Evolutionary conservation across 2,888 invertebrate species (phyloP).

Genomic region (Agrotis ipsilon): DNA sequence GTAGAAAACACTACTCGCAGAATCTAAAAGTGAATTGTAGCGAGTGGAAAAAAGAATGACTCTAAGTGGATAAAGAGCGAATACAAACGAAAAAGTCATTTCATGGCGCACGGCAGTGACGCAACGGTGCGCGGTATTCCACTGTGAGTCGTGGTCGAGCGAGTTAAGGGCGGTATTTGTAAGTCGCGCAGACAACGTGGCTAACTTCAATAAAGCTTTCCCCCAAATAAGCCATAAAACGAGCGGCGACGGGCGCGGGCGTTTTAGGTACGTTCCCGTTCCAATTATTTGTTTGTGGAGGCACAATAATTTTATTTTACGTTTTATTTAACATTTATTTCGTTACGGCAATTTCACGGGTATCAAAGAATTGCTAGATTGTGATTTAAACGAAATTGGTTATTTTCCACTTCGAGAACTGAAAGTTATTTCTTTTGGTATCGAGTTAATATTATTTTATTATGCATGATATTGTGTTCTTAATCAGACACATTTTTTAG

Average conservation of each 20-base stretch:
- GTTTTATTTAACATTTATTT: conserved; percentile 91
- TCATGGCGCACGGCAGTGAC: conserved; percentile 88
- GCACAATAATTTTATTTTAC: conserved; percentile 91
- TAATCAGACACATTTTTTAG: conserved; percentile 77
- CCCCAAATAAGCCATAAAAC: conserved; percentile 91
- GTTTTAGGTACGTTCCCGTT: conserved; percentile 84
- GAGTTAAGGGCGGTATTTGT: conserved; percentile 80
- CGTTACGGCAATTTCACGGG: conserved; percentile 91
- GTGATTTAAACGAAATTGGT: conserved; percentile 90
- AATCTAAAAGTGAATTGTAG: conserved; percentile 91
- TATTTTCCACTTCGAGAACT: conserved; percentile 89
- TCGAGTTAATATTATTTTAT: conserved; percentile 88
- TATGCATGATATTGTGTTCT: conserved; percentile 85
- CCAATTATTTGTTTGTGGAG: conserved; percentile 91
- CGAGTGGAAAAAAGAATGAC: conserved; percentile 89
- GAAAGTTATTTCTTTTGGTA: conserved; percentile 80
- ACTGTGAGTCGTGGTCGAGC: conserved; percentile 73
- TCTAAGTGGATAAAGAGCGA: conserved; percentile 91
- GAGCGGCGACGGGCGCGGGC: conserved; percentile 88
- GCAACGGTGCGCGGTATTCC: conserved; percentile 72
- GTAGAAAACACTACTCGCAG: conserved; percentile 80
- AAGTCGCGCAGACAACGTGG: conserved; percentile 81
- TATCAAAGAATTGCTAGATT: conserved; percentile 90
- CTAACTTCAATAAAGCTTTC: conserved; percentile 91
- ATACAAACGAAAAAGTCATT: conserved; percentile 91